Conservation (phyloP, 1,140 invertebrate species). For the Trichomalopsis sarcophagae region DNA sequence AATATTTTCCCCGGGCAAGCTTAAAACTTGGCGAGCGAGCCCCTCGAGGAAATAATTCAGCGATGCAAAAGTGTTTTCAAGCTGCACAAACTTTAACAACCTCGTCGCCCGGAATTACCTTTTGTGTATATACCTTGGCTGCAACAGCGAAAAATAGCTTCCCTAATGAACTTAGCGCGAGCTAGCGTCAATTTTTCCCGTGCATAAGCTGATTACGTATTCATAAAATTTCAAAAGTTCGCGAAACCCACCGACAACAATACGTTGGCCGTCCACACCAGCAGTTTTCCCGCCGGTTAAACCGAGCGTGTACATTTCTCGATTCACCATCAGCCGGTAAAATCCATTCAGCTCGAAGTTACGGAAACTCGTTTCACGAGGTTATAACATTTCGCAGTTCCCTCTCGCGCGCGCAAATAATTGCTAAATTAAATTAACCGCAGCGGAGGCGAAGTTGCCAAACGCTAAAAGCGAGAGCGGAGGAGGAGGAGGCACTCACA, state of each 20-base stretch:
- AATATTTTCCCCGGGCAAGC: neutral
- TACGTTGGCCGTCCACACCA: neutral
- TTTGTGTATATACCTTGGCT: neutral
- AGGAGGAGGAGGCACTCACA: neutral
- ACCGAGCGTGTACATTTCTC: neutral
- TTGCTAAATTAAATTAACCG: conserved; percentile 27
- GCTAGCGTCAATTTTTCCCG: neutral
- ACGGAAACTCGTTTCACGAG: conserved; percentile 25
- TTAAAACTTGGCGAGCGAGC: neutral
- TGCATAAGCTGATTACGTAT: neutral
- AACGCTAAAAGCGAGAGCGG: conserved; percentile 7
- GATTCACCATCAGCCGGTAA: neutral
- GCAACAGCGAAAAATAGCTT: neutral
- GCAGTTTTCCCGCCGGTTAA: neutral
- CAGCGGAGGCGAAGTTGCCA: neutral
- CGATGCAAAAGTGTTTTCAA: neutral
- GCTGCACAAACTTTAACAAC: neutral
- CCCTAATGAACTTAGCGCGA: neutral
- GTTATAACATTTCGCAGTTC: neutral
- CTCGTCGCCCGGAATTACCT: neutral
- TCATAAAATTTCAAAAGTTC: neutral
- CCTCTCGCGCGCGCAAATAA: neutral
- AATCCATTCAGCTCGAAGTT: neutral
- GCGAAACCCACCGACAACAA: neutral
- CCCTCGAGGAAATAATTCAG: neutral